phyloP scores from a whole-genome alignment of 2,113 vertebrate species.

The Rousettus leschenaultii region DNA sequence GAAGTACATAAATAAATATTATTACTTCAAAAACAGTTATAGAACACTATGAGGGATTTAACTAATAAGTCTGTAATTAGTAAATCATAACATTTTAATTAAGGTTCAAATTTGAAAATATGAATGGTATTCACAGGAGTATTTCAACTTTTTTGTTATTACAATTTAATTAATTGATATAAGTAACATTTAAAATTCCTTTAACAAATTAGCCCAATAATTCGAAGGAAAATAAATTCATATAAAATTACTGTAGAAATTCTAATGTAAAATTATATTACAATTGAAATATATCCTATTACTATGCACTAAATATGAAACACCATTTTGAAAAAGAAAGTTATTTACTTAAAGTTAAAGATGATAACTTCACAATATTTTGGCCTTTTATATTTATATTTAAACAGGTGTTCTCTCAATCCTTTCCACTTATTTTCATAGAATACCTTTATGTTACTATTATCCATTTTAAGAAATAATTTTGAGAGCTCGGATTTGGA shows the following conservation, averaged over 20 bases:
- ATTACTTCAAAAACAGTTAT: conserved; percentile 72
- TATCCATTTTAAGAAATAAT: neutral
- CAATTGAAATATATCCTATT: neutral
- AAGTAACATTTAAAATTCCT: conserved; percentile 61
- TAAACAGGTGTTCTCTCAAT: neutral
- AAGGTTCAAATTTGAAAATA: conserved; percentile 80
- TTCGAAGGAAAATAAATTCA: conserved; percentile 23
- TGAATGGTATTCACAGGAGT: conserved; percentile 54
- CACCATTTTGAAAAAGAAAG: neutral
- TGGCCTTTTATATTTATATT: neutral
- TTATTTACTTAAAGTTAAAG: neutral
- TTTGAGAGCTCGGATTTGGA: neutral
- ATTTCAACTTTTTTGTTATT: conserved; percentile 70
- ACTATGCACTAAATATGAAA: neutral
- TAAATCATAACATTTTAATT: conserved; percentile 71
- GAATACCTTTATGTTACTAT: neutral
- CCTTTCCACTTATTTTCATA: neutral
- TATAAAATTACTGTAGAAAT: neutral
- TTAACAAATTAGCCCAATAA: conserved; percentile 41
- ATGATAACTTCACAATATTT: neutral
- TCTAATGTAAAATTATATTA: neutral
- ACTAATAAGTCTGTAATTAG: conserved; percentile 75
- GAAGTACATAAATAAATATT: conserved; percentile 14
- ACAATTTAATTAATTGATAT: conserved; percentile 76
- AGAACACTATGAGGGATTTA: conserved; percentile 61